Conservation (phyloP, 2,797 vertebrate genomes). For the Megalops cyprinoides region DNA sequence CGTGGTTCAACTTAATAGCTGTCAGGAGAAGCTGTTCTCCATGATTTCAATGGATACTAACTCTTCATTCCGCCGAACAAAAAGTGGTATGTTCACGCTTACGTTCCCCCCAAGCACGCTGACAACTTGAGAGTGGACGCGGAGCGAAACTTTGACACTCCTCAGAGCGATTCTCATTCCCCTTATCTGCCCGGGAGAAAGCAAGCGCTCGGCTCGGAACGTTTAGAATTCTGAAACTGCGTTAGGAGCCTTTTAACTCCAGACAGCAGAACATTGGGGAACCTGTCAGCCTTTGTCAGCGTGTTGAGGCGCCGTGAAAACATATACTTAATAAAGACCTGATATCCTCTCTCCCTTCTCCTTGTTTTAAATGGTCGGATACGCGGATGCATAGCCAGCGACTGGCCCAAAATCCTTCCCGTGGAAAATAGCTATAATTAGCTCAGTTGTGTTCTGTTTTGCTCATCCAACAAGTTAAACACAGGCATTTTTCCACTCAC, state of each 20-base stretch:
- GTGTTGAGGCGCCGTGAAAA: neutral
- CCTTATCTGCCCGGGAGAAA: neutral
- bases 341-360: neutral
- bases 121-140: neutral
- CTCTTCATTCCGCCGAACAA: slow-evolving; percentile 10
- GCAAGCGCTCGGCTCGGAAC: neutral
- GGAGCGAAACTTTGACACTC: neutral
- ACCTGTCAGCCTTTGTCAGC: neutral
- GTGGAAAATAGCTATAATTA: neutral
- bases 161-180: slow-evolving; percentile 3
- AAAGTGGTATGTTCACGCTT: neutral
- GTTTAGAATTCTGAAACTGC: neutral
- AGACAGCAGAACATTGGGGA: neutral
- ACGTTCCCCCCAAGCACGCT: neutral
- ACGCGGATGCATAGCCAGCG: neutral
- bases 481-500: neutral
- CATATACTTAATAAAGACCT: neutral
- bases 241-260: neutral
- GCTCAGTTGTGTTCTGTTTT: neutral
- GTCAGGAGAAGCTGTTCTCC: neutral
- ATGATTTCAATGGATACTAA: neutral
- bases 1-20: neutral
- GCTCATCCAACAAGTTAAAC: neutral
- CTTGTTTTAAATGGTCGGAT: neutral
- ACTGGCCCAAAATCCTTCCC: neutral